A percentile compares a stretch with the other conserved stretches of the same genome.
phyloP scores from a whole-genome alignment of 64 coral and sea anemone genomes.

The Hydrozoanthus tunicans region DNA sequence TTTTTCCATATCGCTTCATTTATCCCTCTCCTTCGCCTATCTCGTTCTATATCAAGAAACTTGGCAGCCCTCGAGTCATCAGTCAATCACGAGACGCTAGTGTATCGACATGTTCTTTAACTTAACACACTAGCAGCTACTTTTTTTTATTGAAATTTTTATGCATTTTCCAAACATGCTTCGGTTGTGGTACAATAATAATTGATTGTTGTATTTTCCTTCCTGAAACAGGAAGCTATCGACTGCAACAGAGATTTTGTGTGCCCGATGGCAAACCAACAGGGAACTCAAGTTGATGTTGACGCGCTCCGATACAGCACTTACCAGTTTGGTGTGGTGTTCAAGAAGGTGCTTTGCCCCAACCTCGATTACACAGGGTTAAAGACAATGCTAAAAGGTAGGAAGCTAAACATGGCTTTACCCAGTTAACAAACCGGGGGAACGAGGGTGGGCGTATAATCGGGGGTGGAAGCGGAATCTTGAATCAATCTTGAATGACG shows the following conservation, averaged over 20 bases:
- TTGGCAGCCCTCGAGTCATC: too few relatives aligned
- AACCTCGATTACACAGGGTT: background rate
- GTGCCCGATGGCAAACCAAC: background rate
- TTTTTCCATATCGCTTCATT: too few relatives aligned
- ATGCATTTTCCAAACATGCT: too few relatives aligned
- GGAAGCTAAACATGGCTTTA: background rate
- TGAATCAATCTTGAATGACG: too few relatives aligned
- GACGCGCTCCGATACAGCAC: constrained; percentile 22
- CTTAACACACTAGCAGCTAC: too few relatives aligned
- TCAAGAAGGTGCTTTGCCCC: constrained; percentile 37
- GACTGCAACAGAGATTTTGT: background rate
- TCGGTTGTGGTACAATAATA: too few relatives aligned
- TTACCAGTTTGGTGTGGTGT: constrained; percentile 41
- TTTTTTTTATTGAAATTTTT: too few relatives aligned
- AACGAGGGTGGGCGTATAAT: too few relatives aligned
- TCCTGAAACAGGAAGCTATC: constrained; percentile 14
- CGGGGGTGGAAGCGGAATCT: too few relatives aligned
- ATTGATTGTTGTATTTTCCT: background rate
- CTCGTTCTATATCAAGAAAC: too few relatives aligned
- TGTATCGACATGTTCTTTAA: background rate
- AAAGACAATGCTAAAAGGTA: background rate
- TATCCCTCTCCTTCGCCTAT: too few relatives aligned
- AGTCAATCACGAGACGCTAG: too few relatives aligned
- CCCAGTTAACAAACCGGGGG: background rate
- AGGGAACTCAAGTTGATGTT: background rate